A percentile compares a stretch with the other conserved stretches of the same genome.
These are phyloP conservation scores for Bucco capensis DNA, from an alignment of 2,113 vertebrate species.

Conservation along the genomic window DNA sequence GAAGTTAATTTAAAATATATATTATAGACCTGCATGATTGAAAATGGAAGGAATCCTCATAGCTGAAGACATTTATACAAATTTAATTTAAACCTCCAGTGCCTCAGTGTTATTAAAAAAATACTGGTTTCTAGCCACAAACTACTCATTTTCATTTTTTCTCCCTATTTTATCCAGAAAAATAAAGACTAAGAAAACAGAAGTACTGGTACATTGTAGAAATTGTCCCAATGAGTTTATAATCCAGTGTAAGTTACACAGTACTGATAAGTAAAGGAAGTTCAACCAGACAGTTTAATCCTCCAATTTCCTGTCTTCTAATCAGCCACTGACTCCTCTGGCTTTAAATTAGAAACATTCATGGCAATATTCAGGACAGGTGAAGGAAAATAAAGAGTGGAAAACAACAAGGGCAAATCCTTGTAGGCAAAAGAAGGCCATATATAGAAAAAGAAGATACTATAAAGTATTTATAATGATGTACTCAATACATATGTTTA, in stretches of 20 bases:
- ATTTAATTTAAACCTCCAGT: background rate
- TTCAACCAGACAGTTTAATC: constrained; percentile 99
- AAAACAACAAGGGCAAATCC: constrained; percentile 61
- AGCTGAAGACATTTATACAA: background rate
- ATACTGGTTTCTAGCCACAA: background rate
- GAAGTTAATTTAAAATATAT: constrained; percentile 26
- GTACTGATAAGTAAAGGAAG: constrained; percentile 90
- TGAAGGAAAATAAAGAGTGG: constrained; percentile 73
- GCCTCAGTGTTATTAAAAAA: background rate
- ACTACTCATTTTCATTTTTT: background rate
- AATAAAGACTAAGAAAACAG: constrained; percentile 53
- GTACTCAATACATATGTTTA: background rate
- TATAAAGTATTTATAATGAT: background rate
- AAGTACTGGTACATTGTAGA: constrained; percentile 61
- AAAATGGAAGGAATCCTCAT: background rate
- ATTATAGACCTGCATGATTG: background rate
- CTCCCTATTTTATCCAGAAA: background rate
- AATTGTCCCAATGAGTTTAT: constrained; percentile 70
- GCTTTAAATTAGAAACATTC: constrained; percentile 95
- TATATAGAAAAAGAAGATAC: constrained; percentile 40
- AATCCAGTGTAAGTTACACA: constrained; percentile 76
- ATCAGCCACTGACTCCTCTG: constrained; percentile 90
- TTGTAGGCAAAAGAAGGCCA: constrained; percentile 45
- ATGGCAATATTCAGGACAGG: constrained; percentile 78
- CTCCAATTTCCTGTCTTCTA: constrained; percentile 98